phyloP scores from a whole-genome alignment of 2,797 vertebrate species.

The Ctenopoma multispine region DNA sequence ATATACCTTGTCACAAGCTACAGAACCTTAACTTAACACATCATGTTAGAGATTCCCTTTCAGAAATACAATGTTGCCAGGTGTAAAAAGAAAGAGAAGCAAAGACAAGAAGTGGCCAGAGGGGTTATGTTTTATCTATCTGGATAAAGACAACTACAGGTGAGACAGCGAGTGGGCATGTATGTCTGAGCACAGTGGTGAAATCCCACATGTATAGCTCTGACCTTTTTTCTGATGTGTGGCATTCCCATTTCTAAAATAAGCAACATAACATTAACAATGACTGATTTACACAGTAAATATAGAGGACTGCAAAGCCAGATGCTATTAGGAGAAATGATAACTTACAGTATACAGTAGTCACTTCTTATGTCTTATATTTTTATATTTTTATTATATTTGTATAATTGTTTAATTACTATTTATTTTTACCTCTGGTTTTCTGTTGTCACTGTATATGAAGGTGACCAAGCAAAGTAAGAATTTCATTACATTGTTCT shows the following conservation, averaged over 20 bases:
- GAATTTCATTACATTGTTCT: too few relatives aligned
- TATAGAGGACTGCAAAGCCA: background rate
- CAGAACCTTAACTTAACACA: background rate
- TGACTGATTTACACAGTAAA: background rate
- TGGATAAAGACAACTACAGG: conserved; percentile 52
- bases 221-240: conserved; percentile 32
- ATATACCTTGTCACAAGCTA: conserved; percentile 8
- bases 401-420: too few relatives aligned
- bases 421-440: too few relatives aligned
- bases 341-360: background rate
- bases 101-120: conserved; percentile 54
- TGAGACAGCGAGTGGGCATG: conserved; percentile 40
- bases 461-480: too few relatives aligned
- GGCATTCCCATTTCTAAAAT: conserved; percentile 15
- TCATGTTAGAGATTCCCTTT: conserved; percentile 14
- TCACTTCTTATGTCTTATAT: too few relatives aligned
- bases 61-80: conserved; percentile 25
- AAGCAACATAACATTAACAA: conserved; percentile 30
- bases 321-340: background rate
- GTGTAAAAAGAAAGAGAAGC: conserved; percentile 33
- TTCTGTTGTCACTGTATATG: too few relatives aligned
- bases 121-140: conserved; percentile 53
- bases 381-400: too few relatives aligned
- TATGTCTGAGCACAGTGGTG: background rate
- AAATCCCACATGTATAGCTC: conserved; percentile 16